phyloP scores from a whole-genome alignment of 2,888 invertebrate species.

The Ctenicera cuprea region DNA sequence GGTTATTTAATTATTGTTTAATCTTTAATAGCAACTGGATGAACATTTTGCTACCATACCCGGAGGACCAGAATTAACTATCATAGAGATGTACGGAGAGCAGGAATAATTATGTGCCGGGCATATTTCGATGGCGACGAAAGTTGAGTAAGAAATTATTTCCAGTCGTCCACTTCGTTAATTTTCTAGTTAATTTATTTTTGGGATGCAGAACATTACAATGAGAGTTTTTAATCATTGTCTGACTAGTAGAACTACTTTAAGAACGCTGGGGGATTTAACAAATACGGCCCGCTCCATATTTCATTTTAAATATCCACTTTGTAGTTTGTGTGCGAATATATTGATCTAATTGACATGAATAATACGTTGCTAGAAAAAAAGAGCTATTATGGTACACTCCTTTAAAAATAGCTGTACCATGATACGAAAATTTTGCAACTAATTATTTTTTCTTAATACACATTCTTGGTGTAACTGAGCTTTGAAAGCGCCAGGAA shows the following conservation, averaged over 20 bases:
- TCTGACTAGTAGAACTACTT: conserved; percentile 20
- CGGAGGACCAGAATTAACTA: conserved; percentile 40
- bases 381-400: conserved; percentile 7
- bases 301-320: conserved; percentile 28
- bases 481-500: too few species aligned
- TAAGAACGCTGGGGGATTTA: conserved; percentile 21
- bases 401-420: not conserved
- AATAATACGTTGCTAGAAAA: conserved; percentile 12
- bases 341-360: conserved; percentile 33
- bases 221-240: conserved; percentile 19
- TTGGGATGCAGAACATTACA: conserved; percentile 16
- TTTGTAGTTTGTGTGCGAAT: conserved; percentile 1
- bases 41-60: conserved; percentile 44
- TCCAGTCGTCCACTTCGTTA: conserved; percentile 4
- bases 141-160: conserved; percentile 25
- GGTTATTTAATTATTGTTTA: conserved; percentile 55
- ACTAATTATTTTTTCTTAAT: too few species aligned
- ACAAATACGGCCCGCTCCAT: conserved; percentile 12
- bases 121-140: conserved; percentile 7
- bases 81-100: conserved; percentile 32
- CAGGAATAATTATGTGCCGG: conserved; percentile 16
- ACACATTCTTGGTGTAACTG: too few species aligned
- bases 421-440: not conserved
- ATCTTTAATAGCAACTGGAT: conserved; percentile 44
- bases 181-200: conserved; percentile 10